phyloP scores from a whole-genome alignment of 1,140 invertebrate genomes.

The Armadillidium nasatum region DNA sequence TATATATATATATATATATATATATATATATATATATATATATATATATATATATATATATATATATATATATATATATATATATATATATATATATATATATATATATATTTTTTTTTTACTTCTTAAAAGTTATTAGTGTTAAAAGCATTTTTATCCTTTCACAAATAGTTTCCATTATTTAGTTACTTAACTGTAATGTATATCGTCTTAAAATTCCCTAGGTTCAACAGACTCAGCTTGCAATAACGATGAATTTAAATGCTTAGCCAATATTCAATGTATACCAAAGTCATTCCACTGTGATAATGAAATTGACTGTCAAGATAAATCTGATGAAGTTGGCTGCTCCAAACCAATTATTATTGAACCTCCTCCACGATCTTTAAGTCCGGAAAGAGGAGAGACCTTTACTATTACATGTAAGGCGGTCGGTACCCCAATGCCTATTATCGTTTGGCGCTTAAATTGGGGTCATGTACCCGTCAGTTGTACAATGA shows the following conservation, averaged over 20 bases:
- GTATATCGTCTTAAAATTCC: too few relatives aligned
- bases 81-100: too few relatives aligned
- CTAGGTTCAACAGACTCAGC: slow-evolving; percentile 54
- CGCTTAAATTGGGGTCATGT: slow-evolving; percentile 95
- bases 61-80: too few relatives aligned
- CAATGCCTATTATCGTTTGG: slow-evolving; percentile 88
- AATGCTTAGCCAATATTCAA: slow-evolving; percentile 69
- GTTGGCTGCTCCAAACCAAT: slow-evolving; percentile 69
- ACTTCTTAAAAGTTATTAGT: too few relatives aligned
- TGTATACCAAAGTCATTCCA: slow-evolving; percentile 91
- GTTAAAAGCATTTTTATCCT: too few relatives aligned
- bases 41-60: not conserved
- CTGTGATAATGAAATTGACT: slow-evolving; percentile 85
- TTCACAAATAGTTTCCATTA: too few relatives aligned
- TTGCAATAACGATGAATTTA: slow-evolving; percentile 76
- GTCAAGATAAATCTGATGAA: slow-evolving; percentile 83
- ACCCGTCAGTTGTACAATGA: slow-evolving; percentile 72
- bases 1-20: not conserved
- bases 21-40: not conserved
- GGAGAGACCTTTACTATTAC: slow-evolving; percentile 70
- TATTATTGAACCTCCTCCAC: slow-evolving; percentile 64
- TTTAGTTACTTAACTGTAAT: too few relatives aligned
- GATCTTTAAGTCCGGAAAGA: slow-evolving; percentile 62
- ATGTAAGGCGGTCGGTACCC: slow-evolving; percentile 83
- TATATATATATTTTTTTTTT: too few relatives aligned